phyloP scores from a whole-genome alignment of 2,113 vertebrate genomes.

The Albula goreensis region DNA sequence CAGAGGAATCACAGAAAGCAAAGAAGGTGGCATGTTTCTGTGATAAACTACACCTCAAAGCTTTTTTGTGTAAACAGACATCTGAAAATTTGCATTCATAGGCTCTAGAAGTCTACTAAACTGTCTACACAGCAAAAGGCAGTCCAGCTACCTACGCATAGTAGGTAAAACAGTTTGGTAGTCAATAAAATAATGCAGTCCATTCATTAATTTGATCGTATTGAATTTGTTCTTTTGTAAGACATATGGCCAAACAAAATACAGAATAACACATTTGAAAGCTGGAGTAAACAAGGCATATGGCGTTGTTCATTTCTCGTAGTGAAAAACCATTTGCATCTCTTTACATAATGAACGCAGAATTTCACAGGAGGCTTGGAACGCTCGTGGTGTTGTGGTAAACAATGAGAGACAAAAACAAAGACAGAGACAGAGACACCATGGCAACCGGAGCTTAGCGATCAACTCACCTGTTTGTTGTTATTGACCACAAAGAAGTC shows the following conservation, averaged over 20 bases:
- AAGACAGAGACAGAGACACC: not conserved
- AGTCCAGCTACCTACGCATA: slow-evolving; percentile 29
- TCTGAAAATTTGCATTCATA: slow-evolving; percentile 28
- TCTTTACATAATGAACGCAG: not conserved
- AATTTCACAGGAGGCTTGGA: not conserved
- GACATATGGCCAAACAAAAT: not conserved
- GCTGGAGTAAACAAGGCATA: not conserved
- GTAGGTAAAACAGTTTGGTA: slow-evolving; percentile 18
- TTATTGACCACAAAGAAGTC: slow-evolving; percentile 97
- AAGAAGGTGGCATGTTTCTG: too few species aligned
- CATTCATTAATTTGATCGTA: slow-evolving; percentile 10
- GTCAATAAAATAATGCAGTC: slow-evolving; percentile 32
- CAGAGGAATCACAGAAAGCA: too few species aligned
- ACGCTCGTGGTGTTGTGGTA: not conserved
- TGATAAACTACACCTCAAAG: not conserved
- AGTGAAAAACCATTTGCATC: not conserved
- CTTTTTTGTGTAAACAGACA: slow-evolving; percentile 17
- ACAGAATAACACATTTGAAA: not conserved
- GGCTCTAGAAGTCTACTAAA: slow-evolving; percentile 32
- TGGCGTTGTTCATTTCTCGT: not conserved
- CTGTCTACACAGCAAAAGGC: not conserved
- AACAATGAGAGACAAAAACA: not conserved
- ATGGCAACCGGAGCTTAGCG: not conserved
- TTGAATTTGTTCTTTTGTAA: not conserved
- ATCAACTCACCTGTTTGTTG: slow-evolving; percentile 93